A percentile compares a stretch with the other conserved stretches of the same genome.
These are phyloP conservation scores for Diaperis boleti DNA, from an alignment of 2,888 invertebrate genomes.

Conservation along the genomic window DNA sequence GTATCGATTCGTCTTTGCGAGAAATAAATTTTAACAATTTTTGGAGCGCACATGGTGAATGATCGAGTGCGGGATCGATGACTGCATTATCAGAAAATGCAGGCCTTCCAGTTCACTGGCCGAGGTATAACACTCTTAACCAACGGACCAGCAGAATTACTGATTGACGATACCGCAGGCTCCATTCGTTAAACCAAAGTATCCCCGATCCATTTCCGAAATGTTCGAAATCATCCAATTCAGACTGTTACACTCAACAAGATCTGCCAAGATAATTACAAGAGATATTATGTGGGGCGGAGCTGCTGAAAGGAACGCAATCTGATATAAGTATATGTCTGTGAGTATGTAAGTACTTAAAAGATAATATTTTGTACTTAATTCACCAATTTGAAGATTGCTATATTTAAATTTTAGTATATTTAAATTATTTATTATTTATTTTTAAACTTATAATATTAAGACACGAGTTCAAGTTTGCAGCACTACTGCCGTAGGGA, in stretches of 20 bases:
- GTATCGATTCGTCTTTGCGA: constrained; percentile 1
- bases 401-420: too few relatives aligned
- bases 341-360: too few relatives aligned
- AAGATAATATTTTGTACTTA: too few relatives aligned
- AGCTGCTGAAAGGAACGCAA: background rate
- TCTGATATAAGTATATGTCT: background rate
- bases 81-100: constrained; percentile 61
- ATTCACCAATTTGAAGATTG: too few relatives aligned
- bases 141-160: constrained; percentile 58
- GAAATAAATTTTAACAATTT: constrained; percentile 11
- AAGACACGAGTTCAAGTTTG: too few relatives aligned
- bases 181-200: constrained; percentile 29
- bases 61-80: constrained; percentile 53
- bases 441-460: too few relatives aligned
- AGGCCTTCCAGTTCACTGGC: constrained; percentile 62
- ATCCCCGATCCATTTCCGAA: constrained; percentile 32
- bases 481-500: too few relatives aligned
- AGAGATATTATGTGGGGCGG: background rate
- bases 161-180: constrained; percentile 57
- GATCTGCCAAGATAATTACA: constrained; percentile 8
- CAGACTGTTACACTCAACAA: constrained; percentile 6
- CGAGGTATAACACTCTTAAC: constrained; percentile 54
- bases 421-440: too few relatives aligned
- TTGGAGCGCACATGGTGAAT: constrained; percentile 31
- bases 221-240: constrained; percentile 21